Evolutionary conservation across 2,888 invertebrate genomes (phyloP), one percentile per base, ranked within the genome.

Genomic region (Unio pictorum): DNA sequence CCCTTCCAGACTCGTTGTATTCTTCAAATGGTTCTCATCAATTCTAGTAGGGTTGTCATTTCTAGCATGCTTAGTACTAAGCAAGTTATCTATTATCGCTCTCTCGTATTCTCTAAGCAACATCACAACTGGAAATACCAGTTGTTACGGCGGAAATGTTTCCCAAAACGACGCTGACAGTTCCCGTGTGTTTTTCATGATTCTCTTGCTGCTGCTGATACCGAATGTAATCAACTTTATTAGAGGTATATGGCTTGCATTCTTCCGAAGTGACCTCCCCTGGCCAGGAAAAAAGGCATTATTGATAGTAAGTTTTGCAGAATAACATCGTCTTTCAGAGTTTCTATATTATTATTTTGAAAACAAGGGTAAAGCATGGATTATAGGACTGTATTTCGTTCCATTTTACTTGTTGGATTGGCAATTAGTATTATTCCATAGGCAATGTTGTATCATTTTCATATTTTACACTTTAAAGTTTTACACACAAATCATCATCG

Each of bases 221-320:
- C 86, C 87, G 0, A 72, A 81, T 58, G 69, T 74, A 1, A 23
- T 84, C 4, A 79, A 78, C 54, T 73, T 84, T 23, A 18, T 84
- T 0, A 64, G 86, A 7, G 77, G 84, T 1, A 8, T 79, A 0
- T 84, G 81, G 81, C 67, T 62, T 5, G 83, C 82, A 0, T 71
- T 76, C 4, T 79, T 80, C 34, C 63, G 81, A 18, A 71, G 72
- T 8, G 78, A 81, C 28, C 69, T 82, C n/a, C 84, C 80, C 0
- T 86, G 86, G 86, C 87, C 87, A 0, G 69, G 60, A 18, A 67
- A 57, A 23, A 61, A 61, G 20, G 68, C 78, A 7, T 59, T 85
- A 2, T 2, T 78, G 2, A 60, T 66, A 72, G 86, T 85, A 69
- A 79, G 81, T 79, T 4, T 20, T 11, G 45, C 45, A 11, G 45